Evolutionary conservation across 1,140 invertebrate species (phyloP).

Genomic region (Zaprionus africanus): DNA sequence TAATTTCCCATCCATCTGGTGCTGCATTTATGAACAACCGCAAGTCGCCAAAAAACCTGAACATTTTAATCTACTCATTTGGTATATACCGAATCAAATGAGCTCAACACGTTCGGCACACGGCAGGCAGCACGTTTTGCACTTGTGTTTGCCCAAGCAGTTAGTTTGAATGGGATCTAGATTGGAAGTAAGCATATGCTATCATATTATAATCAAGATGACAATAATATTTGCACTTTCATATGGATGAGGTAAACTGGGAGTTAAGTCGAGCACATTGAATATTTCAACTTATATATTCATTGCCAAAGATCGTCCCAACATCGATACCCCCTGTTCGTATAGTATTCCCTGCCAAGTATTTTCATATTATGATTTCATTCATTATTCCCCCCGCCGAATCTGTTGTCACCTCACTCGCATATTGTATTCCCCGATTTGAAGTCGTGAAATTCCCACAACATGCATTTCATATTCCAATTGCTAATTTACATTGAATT

Average conservation of each 20-base stretch:
- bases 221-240: conserved; percentile 6
- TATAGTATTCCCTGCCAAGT: neutral
- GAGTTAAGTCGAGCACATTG: neutral
- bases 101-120: conserved; percentile 27
- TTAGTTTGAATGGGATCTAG: conserved; percentile 2
- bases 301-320: neutral
- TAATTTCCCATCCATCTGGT: conserved; percentile 31
- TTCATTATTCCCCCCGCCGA: neutral
- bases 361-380: conserved; percentile 10
- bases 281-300: neutral
- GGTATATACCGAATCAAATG: conserved; percentile 5
- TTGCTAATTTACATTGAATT: conserved; percentile 38
- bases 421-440: neutral
- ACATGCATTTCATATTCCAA: conserved; percentile 21
- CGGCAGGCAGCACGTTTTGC: conserved; percentile 34
- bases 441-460: conserved; percentile 20
- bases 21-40: conserved; percentile 15
- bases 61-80: conserved; percentile 7
- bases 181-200: neutral
- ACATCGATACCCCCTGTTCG: neutral
- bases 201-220: neutral
- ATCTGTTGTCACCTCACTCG: conserved; percentile 9
- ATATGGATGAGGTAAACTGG: neutral
- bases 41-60: conserved; percentile 7
- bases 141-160: conserved; percentile 35